phyloP scores from a whole-genome alignment of 2,797 vertebrate species.

The Gallinago solitaria region DNA sequence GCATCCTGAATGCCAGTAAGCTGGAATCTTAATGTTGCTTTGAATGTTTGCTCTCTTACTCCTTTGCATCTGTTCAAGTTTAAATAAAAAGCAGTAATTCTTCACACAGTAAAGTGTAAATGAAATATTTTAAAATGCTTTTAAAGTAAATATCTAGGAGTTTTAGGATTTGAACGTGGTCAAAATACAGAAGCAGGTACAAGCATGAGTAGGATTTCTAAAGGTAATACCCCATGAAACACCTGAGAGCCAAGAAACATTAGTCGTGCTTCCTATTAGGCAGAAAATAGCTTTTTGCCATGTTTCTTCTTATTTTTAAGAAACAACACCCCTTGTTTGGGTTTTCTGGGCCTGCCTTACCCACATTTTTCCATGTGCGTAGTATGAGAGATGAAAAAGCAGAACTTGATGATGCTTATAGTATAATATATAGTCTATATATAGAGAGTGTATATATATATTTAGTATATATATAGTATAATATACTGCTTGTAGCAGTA shows the following conservation, averaged over 20 bases:
- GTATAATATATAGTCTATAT: too few species aligned
- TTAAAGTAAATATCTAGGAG: neutral
- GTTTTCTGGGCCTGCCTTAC: neutral
- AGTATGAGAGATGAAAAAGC: neutral
- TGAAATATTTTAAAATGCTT: neutral
- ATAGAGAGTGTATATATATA: too few species aligned
- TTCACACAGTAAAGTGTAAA: neutral
- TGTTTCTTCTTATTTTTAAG: neutral
- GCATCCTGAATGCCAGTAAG: neutral
- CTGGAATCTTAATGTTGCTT: neutral
- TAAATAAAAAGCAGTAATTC: neutral
- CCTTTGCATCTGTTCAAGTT: neutral
- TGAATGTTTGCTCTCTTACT: neutral
- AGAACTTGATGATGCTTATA: neutral
- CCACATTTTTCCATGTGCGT: neutral
- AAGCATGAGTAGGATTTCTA: neutral
- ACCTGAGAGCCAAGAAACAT: neutral
- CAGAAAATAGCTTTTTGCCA: neutral
- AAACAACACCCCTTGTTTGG: neutral
- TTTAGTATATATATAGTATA: too few species aligned
- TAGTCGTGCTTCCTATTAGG: neutral
- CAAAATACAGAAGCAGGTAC: neutral
- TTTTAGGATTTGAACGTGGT: neutral
- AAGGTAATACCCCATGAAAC: neutral
- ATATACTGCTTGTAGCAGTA: neutral